These are phyloP conservation scores for Trichoplusia ni DNA, from an alignment of 1,140 invertebrate species.

Conservation along the genomic window DNA sequence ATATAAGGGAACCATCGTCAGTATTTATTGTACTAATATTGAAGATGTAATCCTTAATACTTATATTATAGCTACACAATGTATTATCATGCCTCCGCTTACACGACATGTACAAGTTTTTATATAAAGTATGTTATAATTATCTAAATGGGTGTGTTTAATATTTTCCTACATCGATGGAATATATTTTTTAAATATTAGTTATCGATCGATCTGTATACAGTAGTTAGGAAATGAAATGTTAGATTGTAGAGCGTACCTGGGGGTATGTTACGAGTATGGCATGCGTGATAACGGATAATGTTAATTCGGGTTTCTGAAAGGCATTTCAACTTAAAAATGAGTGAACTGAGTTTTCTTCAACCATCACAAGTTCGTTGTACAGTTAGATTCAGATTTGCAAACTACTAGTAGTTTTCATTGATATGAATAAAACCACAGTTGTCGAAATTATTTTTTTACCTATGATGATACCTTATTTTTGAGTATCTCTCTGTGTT, in stretches of 20 bases:
- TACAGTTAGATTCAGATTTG: no score
- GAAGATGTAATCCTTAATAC: not conserved
- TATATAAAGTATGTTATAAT: not conserved
- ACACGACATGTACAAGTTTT: constrained; percentile 38
- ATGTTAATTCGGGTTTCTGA: no score
- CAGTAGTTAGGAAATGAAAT: constrained; percentile 64
- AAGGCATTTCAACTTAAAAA: no score
- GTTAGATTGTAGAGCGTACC: constrained; percentile 30
- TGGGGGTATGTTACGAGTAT: constrained; percentile 13
- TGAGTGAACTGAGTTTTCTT: no score
- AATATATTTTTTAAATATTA: constrained; percentile 72
- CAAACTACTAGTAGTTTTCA: no score
- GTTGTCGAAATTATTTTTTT: no score
- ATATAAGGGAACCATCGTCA: constrained; percentile 15
- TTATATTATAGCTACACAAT: constrained; percentile 37
- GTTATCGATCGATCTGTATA: constrained; percentile 40
- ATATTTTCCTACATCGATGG: constrained; percentile 61
- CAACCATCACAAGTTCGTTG: no score
- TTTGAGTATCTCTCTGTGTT: no score
- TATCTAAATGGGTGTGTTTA: not conserved
- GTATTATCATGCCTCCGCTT: constrained; percentile 50
- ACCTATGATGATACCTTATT: no score
- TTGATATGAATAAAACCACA: no score
- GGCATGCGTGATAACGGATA: constrained; percentile 3
- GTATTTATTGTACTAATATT: constrained; percentile 21